Base-by-base conservation (phyloP, 2,797 vertebrate species). In the Chaetophractus vellerosus region DNA sequence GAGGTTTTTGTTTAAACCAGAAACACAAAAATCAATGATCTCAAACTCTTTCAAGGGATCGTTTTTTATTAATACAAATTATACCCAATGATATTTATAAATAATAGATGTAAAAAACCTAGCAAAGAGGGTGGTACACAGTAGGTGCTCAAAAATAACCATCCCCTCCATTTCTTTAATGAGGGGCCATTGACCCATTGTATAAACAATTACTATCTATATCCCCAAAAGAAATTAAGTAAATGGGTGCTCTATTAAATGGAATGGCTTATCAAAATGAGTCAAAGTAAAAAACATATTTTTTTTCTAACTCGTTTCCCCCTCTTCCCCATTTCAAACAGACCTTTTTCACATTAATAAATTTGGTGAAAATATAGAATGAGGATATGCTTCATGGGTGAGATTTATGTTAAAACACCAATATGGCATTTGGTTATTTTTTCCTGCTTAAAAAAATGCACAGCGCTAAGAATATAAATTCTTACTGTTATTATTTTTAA, bases 351-450 rank as follows among this genome's bases (percentile, higher is more conserved):
- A 71, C 78, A 75, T 79, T 86, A 95, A 94, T 79, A 82, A 75
- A 9, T 52, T 52, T 59, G 36, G 86, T 95, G 55, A 79, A 23
- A 74, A 57, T 82, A 33, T 74, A 80, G 48, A 87, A 89, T 75
- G 6, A 11, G 48, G 41, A 83, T 93, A 15, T 75, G 16, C 61
- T 92, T 89, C 59, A 14, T 92, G 33, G 9, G 9, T 88, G n/a
- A 93, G n/a, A 69, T 61, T 81, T n/a, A 69, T 74, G 10, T 69
- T 88, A 85, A 96, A 95, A 68, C 57, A 90, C 66, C 50, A 41
- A 36, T 18, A 87, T 61, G 38, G 41, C 7, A 79, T 81, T 88
- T 90, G 33, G 6, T 18, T 91, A 45, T 41, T 72, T 76, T 81
- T 92, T 79, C 55, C 14, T 74, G 16, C 52, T 94, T 90, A 38